Conservation (phyloP, 2,113 vertebrate genomes). For the Dunckerocampus dactyliophorus region DNA sequence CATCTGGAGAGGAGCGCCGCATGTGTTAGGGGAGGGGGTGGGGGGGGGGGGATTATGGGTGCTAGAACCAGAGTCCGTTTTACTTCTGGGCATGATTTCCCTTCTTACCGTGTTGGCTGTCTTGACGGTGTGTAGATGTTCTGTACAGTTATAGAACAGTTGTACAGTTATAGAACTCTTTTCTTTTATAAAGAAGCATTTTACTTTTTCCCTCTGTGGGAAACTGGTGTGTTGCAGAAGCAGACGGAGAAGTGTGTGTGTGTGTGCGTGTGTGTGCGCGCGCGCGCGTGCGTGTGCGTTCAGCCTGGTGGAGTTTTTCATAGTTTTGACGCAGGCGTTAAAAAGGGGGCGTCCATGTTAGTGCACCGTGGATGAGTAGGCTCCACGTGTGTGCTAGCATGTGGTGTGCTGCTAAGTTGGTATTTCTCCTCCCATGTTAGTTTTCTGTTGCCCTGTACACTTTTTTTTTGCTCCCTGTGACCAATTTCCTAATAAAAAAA, state of each 20-base stretch:
- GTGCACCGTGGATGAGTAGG: constrained; percentile 19
- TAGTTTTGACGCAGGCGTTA: constrained; percentile 56
- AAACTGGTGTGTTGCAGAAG: constrained; percentile 17
- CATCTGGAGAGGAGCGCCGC: constrained; percentile 1
- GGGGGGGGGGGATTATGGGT: constrained; percentile 60
- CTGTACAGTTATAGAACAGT: constrained; percentile 66
- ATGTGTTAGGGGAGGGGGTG: constrained; percentile 23
- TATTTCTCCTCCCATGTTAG: constrained; percentile 44
- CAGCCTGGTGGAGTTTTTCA: constrained; percentile 49
- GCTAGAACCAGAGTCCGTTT: constrained; percentile 50
- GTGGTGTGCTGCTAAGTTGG: background rate
- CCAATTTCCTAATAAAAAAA: constrained; percentile 74
- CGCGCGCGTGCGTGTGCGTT: constrained; percentile 4
- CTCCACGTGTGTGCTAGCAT: constrained; percentile 10
- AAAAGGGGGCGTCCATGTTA: constrained; percentile 16
- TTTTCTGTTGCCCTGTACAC: background rate
- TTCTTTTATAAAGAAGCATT: constrained; percentile 82
- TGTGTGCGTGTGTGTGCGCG: constrained; percentile 1
- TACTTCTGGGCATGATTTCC: constrained; percentile 68
- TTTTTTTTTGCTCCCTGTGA: constrained; percentile 47
- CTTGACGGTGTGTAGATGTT: constrained; percentile 62
- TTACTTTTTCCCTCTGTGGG: constrained; percentile 72
- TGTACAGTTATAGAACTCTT: constrained; percentile 71
- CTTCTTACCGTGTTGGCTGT: constrained; percentile 47
- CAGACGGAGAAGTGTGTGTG: constrained; percentile 10